These are phyloP conservation scores for Potorous gilbertii DNA, from an alignment of 2,797 vertebrate species.

Conservation along the genomic window DNA sequence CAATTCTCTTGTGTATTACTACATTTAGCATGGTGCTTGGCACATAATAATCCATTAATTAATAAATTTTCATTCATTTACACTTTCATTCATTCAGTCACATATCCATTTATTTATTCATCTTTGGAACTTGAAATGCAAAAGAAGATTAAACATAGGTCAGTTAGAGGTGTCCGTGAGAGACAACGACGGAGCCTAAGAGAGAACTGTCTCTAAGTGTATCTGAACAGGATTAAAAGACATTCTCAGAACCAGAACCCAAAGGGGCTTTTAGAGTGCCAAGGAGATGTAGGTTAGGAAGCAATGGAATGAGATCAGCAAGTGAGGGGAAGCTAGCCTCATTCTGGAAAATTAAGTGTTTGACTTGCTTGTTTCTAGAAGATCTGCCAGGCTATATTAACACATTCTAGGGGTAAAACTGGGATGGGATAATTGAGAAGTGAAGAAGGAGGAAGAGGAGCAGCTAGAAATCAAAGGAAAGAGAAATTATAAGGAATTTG, in stretches of 20 bases:
- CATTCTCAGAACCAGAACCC: neutral
- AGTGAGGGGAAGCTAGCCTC: neutral
- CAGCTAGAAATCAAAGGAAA: neutral
- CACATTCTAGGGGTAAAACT: constrained; percentile 70
- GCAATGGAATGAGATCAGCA: neutral
- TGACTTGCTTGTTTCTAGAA: constrained; percentile 61
- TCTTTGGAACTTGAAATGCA: neutral
- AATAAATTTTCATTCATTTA: neutral
- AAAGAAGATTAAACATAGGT: neutral
- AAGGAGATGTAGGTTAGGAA: neutral
- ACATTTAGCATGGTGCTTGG: neutral
- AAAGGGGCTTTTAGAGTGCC: neutral
- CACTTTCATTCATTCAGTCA: neutral
- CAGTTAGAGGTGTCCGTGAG: neutral
- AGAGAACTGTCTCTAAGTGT: neutral
- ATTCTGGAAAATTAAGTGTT: constrained; percentile 43
- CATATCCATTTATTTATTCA: neutral
- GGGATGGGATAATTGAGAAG: constrained; percentile 73
- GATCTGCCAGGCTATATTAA: constrained; percentile 66
- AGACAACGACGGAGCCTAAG: neutral
- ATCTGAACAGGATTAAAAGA: neutral
- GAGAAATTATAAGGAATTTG: constrained; percentile 61
- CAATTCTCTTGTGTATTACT: neutral
- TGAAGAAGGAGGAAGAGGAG: constrained; percentile 63
- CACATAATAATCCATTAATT: neutral